These are phyloP conservation scores for Ispidina lecontei DNA, from an alignment of 2,797 vertebrate genomes.

Conservation along the genomic window DNA sequence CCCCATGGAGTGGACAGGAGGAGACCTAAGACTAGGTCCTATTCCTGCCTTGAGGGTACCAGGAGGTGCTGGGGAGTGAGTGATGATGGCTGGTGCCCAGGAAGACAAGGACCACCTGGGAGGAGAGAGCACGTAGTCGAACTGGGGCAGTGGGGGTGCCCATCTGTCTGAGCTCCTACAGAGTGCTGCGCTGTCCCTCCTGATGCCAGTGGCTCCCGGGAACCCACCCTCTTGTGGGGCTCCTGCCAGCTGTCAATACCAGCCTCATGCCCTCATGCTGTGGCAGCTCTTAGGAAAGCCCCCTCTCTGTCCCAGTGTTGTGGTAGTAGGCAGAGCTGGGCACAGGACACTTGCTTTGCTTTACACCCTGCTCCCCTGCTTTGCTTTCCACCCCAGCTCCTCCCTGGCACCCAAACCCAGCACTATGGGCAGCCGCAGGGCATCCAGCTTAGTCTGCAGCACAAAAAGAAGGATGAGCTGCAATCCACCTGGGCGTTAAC, in stretches of 20 bases:
- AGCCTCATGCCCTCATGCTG: accelerated
- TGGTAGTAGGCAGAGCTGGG: neutral
- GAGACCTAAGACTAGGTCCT: neutral
- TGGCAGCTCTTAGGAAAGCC: neutral
- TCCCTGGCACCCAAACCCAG: accelerated
- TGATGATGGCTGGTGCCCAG: neutral
- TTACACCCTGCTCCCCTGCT: neutral
- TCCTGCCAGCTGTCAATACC: neutral
- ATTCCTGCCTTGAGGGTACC: neutral
- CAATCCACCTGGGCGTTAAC: neutral
- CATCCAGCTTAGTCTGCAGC: neutral
- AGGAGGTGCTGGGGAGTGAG: neutral
- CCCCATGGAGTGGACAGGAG: neutral
- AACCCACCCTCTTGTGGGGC: accelerated
- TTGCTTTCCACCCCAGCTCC: neutral
- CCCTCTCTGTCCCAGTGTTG: neutral
- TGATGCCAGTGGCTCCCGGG: neutral
- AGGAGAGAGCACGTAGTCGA: neutral
- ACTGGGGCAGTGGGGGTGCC: accelerated
- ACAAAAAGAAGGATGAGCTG: neutral
- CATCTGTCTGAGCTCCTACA: neutral
- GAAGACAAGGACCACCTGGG: neutral
- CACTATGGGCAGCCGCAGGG: neutral
- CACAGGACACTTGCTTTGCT: neutral
- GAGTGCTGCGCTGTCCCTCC: neutral